These are phyloP conservation scores for Leptinotarsa rubiginosa DNA, from an alignment of 2,888 invertebrate species.

Conservation along the genomic window DNA sequence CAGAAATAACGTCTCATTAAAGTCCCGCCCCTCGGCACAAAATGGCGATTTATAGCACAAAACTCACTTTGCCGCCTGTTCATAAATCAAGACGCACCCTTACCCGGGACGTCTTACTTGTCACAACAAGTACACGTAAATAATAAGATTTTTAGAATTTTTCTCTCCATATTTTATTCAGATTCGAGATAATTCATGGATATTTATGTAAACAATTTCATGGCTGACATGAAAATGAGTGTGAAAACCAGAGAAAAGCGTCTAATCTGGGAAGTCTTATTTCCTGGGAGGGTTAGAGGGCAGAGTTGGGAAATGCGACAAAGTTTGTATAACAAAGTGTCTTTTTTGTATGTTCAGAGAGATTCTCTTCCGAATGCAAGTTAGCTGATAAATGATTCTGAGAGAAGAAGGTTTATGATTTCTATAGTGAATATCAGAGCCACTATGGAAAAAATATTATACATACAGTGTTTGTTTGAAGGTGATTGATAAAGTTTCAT, in stretches of 20 bases:
- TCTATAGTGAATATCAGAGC: too few species aligned
- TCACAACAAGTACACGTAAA: conserved; percentile 60
- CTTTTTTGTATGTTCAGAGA: too few species aligned
- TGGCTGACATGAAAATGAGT: conserved; percentile 42
- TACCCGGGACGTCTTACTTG: conserved; percentile 50
- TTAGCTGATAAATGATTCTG: neutral
- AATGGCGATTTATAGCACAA: conserved; percentile 61
- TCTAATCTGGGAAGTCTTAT: conserved; percentile 6
- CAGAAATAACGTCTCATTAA: conserved; percentile 65
- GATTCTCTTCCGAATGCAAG: too few species aligned
- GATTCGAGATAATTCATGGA: conserved; percentile 53
- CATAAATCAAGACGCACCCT: conserved; percentile 58
- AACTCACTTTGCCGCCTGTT: conserved; percentile 58
- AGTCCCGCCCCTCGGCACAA: conserved; percentile 57
- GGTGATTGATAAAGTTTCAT: too few species aligned
- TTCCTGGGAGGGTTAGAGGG: neutral
- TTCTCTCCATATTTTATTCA: conserved; percentile 49
- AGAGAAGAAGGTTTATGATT: too few species aligned
- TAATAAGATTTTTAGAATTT: conserved; percentile 56
- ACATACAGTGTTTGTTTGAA: too few species aligned
- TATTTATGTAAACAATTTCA: conserved; percentile 51
- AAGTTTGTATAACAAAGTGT: neutral
- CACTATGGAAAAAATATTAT: too few species aligned
- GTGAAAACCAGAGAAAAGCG: conserved; percentile 31
- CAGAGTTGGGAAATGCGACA: neutral